Evolutionary conservation across 2,888 invertebrate species (phyloP).

Genomic region (Anthophora plumipes): DNA sequence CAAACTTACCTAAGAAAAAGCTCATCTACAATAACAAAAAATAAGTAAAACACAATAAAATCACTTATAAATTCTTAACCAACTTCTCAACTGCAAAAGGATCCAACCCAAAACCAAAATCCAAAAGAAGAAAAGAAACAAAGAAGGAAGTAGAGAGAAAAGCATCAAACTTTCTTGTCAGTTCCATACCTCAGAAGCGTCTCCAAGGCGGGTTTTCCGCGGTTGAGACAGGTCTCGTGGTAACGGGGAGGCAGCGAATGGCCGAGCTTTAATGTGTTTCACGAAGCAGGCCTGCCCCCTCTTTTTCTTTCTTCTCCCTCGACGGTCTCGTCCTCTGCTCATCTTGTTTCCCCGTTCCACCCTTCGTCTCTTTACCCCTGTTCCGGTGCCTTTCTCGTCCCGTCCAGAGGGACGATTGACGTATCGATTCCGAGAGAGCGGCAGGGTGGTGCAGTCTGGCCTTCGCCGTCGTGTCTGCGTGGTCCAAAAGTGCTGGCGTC

Average conservation of each 20-base stretch:
- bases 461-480: constrained; percentile 75
- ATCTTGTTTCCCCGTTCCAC: constrained; percentile 39
- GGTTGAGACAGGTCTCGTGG: constrained; percentile 13
- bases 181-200: not conserved
- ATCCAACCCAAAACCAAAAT: no score
- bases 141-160: not conserved
- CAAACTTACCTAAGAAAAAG: no score
- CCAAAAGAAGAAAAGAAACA: not conserved
- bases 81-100: no score
- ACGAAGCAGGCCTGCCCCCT: constrained; percentile 20
- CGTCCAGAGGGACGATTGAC: constrained; percentile 76
- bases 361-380: constrained; percentile 35
- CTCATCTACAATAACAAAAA: no score
- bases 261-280: constrained; percentile 50
- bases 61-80: no score
- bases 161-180: not conserved
- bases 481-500: constrained; percentile 74
- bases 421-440: constrained; percentile 77
- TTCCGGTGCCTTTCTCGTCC: constrained; percentile 51
- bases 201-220: not conserved
- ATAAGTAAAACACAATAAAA: no score
- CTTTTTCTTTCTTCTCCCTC: constrained; percentile 48
- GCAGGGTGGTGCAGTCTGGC: constrained; percentile 76
- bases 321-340: constrained; percentile 36
- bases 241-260: constrained; percentile 21